Evolutionary conservation across 1,140 invertebrate genomes (phyloP), one percentile per base, ranked within the genome.

Genomic region (Eupristina koningsbergeri): DNA sequence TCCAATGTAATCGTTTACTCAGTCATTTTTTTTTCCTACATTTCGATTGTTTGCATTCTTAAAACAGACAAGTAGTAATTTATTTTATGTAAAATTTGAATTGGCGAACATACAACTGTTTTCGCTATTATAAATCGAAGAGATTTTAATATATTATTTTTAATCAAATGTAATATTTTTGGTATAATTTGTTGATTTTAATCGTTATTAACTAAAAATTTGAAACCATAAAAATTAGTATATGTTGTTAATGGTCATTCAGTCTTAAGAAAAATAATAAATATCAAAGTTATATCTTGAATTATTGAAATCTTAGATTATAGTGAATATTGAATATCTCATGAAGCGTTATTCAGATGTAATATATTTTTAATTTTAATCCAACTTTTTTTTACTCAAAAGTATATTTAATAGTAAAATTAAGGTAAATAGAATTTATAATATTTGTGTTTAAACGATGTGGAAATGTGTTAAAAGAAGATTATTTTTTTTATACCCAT

Each of bases 111-210:
- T 50, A 47, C 19, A 45, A n/a, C 39, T 15, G 45, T 39, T n/a
- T 34, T 6, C 47, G 9, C 31, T 26, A 26, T n/a, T 36, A 53
- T 61, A 50, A 22, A 45, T 53, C 58, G 34, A 73, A 80, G 29
- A 26, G 64, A 64, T 74, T 63, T 34, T 69, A 75, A 80, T 58
- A 6, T 84, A 73, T 84, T 77, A 69, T 84, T 84, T 76, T 84
- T 17, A 47, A 79, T 69, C 53, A 80, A 80, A 63, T 73, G 36
- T 34, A 50, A 71, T 67, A 64, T 47, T 11, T 50, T 8, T 29
- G 79, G 36, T 53, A n/a, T 9, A 80, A 79, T 36, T 73, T 45
- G 61, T 73, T 31, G 67, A 69, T 80, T 34, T 15, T 22, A 77
- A 77, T 17, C 73, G 36, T 76, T 50, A 7, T 29, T 3, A 26